A percentile compares a stretch with the other conserved stretches of the same genome.
phyloP scores from a whole-genome alignment of 2,888 invertebrate species.

The Bursaphelenchus okinawaensis region DNA sequence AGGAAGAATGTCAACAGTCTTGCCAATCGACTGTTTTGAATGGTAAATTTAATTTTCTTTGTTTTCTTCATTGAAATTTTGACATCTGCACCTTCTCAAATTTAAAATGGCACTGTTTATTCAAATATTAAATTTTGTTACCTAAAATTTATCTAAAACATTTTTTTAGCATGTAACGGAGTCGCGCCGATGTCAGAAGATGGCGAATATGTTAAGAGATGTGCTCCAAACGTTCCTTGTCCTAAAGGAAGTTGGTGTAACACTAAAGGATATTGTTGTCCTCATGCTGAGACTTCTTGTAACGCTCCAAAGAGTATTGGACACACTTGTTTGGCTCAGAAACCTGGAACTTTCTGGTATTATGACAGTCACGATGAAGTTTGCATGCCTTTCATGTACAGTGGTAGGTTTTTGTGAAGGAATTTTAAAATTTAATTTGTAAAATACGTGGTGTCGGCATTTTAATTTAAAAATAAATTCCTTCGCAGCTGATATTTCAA shows the following conservation, averaged over 20 bases:
- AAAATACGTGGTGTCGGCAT: not conserved
- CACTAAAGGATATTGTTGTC: slow-evolving; percentile 45
- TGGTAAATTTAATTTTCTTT: slow-evolving; percentile 24
- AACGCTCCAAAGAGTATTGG: slow-evolving; percentile 43
- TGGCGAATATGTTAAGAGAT: slow-evolving; percentile 46
- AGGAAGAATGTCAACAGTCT: slow-evolving; percentile 44
- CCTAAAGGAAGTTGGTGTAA: slow-evolving; percentile 52
- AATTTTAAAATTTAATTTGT: slow-evolving; percentile 3
- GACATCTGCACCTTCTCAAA: no score
- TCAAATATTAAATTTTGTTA: no score
- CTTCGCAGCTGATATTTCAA: no score
- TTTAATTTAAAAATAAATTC: not conserved
- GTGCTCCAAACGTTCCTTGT: slow-evolving; percentile 43
- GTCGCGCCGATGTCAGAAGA: slow-evolving; percentile 47
- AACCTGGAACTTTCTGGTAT: slow-evolving; percentile 47
- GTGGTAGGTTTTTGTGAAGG: slow-evolving; percentile 30
- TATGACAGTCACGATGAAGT: slow-evolving; percentile 39
- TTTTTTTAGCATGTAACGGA: slow-evolving; percentile 51
- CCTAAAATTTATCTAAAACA: no score
- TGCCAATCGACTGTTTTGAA: slow-evolving; percentile 45
- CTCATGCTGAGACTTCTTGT: slow-evolving; percentile 46
- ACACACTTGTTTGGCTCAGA: slow-evolving; percentile 32
- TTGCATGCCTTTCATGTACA: slow-evolving; percentile 50
- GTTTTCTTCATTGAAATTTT: no score
- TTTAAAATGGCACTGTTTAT: not conserved